Evolutionary conservation across 2,797 vertebrate genomes (phyloP), one percentile per base, ranked within the genome.

Genomic region (Amniataba percoides): DNA sequence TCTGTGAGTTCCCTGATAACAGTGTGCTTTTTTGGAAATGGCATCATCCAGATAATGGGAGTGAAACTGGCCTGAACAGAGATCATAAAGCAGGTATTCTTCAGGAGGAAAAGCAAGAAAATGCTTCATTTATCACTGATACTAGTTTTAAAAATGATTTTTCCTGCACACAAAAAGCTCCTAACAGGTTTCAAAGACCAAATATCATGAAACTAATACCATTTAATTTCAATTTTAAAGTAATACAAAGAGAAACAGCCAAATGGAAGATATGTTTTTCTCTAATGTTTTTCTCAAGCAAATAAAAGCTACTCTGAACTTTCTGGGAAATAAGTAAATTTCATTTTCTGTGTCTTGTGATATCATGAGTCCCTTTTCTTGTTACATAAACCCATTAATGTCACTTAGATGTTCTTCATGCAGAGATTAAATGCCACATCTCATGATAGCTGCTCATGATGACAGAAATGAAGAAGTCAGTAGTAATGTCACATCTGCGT

Each of bases 1-100:
- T 65, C 56, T 62, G 25, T 46, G 57, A 84, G 71, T 58, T 71
- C 60, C 15, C 39, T 60, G 61, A 71, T 77, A 80, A 68, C 49
- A 48, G 31, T 71, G 49, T 51, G 48, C 68, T 65, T 81, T 31
- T 87, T 77, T 57, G 76, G 67, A 86, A 84, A 88, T 82, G 51
- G 61, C 56, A 64, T 56, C 77, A 79, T 85, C 31, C 64, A 80
- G 74, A 84, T 85, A 87, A 84, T 84, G 72, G 72, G 31, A 18
- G 14, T 63, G 51, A 73, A 82, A 76, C 43, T 21, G 71, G 56
- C 39, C 55, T 34, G 59, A 80, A 40, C 34, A 25, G 43, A 81
- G 34, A 84, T 64, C 83, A 83, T 67, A 64, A 71, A 53, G 39
- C 16, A 74, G 42, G 36, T 34, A 39, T 60, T 75, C 25, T 52